phyloP scores from a whole-genome alignment of 2,113 vertebrate genomes.

The Petrocephalus zakoni region DNA sequence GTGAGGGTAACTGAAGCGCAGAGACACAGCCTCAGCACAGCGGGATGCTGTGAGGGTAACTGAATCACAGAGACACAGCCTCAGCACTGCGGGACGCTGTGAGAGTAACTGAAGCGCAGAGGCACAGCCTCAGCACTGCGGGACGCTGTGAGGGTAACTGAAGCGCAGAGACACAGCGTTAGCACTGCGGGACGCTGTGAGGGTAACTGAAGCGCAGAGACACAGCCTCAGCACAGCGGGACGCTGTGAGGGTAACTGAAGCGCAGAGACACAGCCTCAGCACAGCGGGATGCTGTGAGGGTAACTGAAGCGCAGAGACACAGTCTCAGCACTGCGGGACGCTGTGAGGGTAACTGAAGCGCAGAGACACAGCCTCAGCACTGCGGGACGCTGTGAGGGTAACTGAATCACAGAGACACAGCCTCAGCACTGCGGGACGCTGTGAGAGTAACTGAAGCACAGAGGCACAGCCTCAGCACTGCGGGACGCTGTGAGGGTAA shows the following conservation, averaged over 20 bases:
- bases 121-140: conserved; percentile 1
- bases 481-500: conserved; percentile 45
- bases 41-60: too few species aligned
- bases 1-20: too few species aligned
- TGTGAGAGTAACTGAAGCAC: too few species aligned
- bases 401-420: too few species aligned
- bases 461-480: conserved; percentile 7
- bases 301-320: too few species aligned
- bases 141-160: too few species aligned
- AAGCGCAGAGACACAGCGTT: too few species aligned
- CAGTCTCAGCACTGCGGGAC: conserved; percentile 20
- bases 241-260: too few species aligned
- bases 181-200: conserved; percentile 39
- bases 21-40: conserved; percentile 3
- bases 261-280: neutral
- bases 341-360: too few species aligned
- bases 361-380: conserved; percentile 9
- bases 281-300: conserved; percentile 40
- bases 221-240: conserved; percentile 14
- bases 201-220: too few species aligned
- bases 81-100: conserved; percentile 36
- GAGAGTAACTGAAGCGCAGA: too few species aligned
- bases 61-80: too few species aligned
- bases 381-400: conserved; percentile 42
- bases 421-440: conserved; percentile 28